Conservation (phyloP, 2,888 invertebrate genomes). For the Crepidodera aurea region DNA sequence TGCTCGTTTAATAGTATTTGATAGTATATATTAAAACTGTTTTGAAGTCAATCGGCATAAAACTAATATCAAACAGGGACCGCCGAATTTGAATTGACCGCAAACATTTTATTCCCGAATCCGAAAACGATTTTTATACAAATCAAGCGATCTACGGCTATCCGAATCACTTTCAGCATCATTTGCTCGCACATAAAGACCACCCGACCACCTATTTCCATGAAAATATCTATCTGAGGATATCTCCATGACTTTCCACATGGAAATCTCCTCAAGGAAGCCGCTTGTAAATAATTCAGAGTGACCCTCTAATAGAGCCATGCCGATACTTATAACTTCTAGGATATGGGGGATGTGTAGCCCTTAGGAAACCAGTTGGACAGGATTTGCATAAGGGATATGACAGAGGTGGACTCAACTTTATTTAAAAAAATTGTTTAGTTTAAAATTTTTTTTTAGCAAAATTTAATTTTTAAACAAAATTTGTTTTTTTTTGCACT, state of each 20-base stretch:
- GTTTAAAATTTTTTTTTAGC: too few relatives aligned
- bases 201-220: constrained; percentile 50
- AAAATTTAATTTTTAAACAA: too few relatives aligned
- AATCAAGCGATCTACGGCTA: constrained; percentile 36
- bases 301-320: constrained; percentile 59
- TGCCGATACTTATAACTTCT: constrained; percentile 58
- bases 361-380: constrained; percentile 34
- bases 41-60: too few relatives aligned
- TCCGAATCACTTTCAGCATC: constrained; percentile 46
- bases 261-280: constrained; percentile 56
- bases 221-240: constrained; percentile 35
- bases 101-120: constrained; percentile 11
- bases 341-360: constrained; percentile 43
- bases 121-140: constrained; percentile 38
- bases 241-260: constrained; percentile 48
- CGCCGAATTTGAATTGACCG: too few relatives aligned
- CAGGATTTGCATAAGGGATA: constrained; percentile 51
- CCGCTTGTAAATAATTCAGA: constrained; percentile 62
- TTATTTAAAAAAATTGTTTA: background rate
- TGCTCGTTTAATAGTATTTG: too few relatives aligned
- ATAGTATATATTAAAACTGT: too few relatives aligned
- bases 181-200: constrained; percentile 52
- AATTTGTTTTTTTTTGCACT: too few relatives aligned
- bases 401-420: constrained; percentile 31
- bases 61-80: too few relatives aligned